Percentiles rank a stretch among this genome's conserved stretches.
Evolutionary conservation across 2,888 invertebrate genomes (phyloP).

Genomic region (Pollenia griseotomentosa): DNA sequence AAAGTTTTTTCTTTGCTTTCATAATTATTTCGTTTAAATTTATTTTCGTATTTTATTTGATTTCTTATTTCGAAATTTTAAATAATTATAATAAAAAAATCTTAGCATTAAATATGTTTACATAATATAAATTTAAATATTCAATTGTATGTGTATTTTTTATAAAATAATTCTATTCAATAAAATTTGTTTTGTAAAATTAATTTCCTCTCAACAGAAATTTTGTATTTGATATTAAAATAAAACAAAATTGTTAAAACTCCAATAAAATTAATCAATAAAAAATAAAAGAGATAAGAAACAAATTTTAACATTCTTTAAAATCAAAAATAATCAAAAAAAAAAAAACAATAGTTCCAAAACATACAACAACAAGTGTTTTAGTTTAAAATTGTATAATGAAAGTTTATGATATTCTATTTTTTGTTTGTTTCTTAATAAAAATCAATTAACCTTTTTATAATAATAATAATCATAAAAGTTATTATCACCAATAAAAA

Average conservation of each 20-base stretch:
- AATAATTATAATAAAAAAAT: constrained; percentile 58
- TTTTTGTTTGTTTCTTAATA: neutral
- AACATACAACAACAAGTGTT: constrained; percentile 36
- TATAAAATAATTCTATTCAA: constrained; percentile 63
- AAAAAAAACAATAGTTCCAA: constrained; percentile 29
- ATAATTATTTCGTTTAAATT: constrained; percentile 59
- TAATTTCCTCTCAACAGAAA: constrained; percentile 55
- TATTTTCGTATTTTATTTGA: constrained; percentile 63
- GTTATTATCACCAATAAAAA: neutral
- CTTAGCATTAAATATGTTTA: constrained; percentile 60
- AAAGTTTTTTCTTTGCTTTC: constrained; percentile 19
- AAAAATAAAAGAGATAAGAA: constrained; percentile 17
- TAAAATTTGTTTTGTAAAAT: constrained; percentile 39
- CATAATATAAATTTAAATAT: constrained; percentile 65
- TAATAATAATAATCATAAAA: neutral
- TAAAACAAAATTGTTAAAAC: constrained; percentile 28
- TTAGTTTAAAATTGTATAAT: neutral
- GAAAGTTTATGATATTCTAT: neutral
- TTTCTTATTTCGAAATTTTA: constrained; percentile 64
- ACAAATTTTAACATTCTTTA: constrained; percentile 33
- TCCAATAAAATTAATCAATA: constrained; percentile 50
- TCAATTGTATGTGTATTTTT: constrained; percentile 51
- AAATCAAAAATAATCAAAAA: constrained; percentile 35
- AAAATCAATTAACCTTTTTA: constrained; percentile 8
- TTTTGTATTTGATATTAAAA: constrained; percentile 12